Percentiles rank a stretch among this genome's conserved stretches.
Evolutionary conservation across 2,113 vertebrate species (phyloP).

Genomic region (Psophia crepitans): DNA sequence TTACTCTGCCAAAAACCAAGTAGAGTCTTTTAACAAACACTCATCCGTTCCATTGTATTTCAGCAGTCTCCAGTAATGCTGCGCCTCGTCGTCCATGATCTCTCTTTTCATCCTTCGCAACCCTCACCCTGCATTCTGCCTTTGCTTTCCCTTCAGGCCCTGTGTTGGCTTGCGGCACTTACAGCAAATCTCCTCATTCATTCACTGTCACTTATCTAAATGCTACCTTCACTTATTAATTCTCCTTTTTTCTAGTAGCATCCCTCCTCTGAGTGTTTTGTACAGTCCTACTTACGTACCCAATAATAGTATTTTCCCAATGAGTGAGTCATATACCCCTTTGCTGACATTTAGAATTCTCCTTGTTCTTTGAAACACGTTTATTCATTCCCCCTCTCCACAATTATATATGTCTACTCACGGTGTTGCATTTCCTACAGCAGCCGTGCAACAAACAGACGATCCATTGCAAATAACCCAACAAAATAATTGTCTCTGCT

Average conservation of each 20-base stretch:
- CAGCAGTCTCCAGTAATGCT: neutral
- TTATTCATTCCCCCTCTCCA: constrained; percentile 73
- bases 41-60: neutral
- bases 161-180: neutral
- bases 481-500: neutral
- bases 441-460: constrained; percentile 49
- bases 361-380: constrained; percentile 78
- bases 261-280: constrained; percentile 27
- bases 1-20: constrained; percentile 38
- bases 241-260: constrained; percentile 7
- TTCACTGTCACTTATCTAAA: constrained; percentile 30
- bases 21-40: constrained; percentile 7
- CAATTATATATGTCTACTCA: constrained; percentile 69
- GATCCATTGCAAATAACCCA: constrained; percentile 3
- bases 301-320: constrained; percentile 72
- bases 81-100: neutral
- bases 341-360: constrained; percentile 69
- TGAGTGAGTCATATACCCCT: constrained; percentile 55
- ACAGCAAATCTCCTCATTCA: constrained; percentile 16
- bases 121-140: neutral
- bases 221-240: constrained; percentile 43
- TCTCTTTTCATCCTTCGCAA: neutral
- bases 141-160: neutral
- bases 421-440: constrained; percentile 54
- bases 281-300: constrained; percentile 59